Percentiles rank a stretch among this genome's conserved stretches.
Evolutionary conservation across 2,888 invertebrate genomes (phyloP).

Genomic region (Nemapogon koenigi): DNA sequence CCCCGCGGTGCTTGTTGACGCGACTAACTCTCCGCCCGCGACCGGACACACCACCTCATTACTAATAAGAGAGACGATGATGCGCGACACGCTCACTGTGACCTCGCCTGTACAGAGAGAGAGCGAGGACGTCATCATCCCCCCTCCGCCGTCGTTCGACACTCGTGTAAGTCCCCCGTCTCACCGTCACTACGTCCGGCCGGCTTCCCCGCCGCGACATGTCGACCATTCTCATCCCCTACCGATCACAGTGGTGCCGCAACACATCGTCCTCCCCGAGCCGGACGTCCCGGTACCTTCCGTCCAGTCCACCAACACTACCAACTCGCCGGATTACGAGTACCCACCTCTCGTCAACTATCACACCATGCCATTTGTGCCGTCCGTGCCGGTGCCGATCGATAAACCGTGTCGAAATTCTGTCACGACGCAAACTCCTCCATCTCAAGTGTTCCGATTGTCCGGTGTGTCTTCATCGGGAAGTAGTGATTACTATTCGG

Average conservation of each 20-base stretch:
- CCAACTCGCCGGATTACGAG: constrained; percentile 46
- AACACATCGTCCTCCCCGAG: constrained; percentile 44
- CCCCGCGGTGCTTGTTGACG: constrained; percentile 19
- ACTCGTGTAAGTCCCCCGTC: constrained; percentile 44
- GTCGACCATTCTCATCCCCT: constrained; percentile 28
- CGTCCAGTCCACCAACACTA: constrained; percentile 49
- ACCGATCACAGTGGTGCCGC: constrained; percentile 45
- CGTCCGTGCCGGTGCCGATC: constrained; percentile 10
- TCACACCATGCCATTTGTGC: constrained; percentile 36
- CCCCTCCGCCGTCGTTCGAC: constrained; percentile 57
- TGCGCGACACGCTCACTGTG: constrained; percentile 32
- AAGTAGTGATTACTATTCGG: constrained; percentile 32
- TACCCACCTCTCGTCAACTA: constrained; percentile 56
- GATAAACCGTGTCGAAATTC: constrained; percentile 1
- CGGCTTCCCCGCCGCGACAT: constrained; percentile 1
- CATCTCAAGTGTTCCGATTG: constrained; percentile 41
- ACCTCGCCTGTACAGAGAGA: constrained; percentile 32
- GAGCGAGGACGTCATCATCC: constrained; percentile 52
- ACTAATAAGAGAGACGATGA: constrained; percentile 44
- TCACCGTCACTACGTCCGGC: constrained; percentile 26
- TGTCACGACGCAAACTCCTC: constrained; percentile 16
- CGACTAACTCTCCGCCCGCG: constrained; percentile 59
- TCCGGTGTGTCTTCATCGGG: constrained; percentile 25
- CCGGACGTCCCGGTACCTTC: constrained; percentile 50
- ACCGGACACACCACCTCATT: constrained; percentile 35